Conservation (phyloP, 2,888 invertebrate genomes). For the Ephialtes manifestator region DNA sequence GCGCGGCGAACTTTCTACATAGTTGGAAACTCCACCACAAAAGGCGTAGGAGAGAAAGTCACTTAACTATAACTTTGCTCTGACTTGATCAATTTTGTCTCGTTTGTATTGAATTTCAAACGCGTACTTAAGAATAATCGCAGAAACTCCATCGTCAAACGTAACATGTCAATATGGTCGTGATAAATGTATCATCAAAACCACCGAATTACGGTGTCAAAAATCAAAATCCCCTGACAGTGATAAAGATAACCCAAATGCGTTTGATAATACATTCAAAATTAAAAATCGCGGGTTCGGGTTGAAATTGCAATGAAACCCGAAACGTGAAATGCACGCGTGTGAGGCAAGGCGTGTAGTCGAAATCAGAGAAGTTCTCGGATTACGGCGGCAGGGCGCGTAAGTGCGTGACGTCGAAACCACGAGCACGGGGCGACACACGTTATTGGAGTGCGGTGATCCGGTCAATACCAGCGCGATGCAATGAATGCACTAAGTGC, state of each 20-base stretch:
- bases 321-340: slow-evolving; percentile 25
- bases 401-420: slow-evolving; percentile 51
- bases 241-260: neutral
- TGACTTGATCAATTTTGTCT: neutral
- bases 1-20: no score
- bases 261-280: slow-evolving; percentile 5
- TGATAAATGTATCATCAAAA: neutral
- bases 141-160: neutral
- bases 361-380: slow-evolving; percentile 29
- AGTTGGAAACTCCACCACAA: no score
- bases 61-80: no score
- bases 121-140: neutral
- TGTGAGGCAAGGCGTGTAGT: slow-evolving; percentile 6
- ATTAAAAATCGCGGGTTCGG: neutral
- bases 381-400: slow-evolving; percentile 34
- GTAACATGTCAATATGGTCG: neutral
- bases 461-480: slow-evolving; percentile 80
- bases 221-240: slow-evolving; percentile 1
- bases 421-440: slow-evolving; percentile 33
- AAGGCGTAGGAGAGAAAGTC: no score
- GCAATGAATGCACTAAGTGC: slow-evolving; percentile 82
- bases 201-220: slow-evolving; percentile 1
- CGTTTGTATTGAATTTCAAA: neutral
- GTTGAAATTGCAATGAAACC: slow-evolving; percentile 7
- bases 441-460: slow-evolving; percentile 80